Percentiles rank a stretch among this genome's conserved stretches.
Evolutionary conservation across 2,113 vertebrate genomes (phyloP).

Genomic region (Chrysemys picta): DNA sequence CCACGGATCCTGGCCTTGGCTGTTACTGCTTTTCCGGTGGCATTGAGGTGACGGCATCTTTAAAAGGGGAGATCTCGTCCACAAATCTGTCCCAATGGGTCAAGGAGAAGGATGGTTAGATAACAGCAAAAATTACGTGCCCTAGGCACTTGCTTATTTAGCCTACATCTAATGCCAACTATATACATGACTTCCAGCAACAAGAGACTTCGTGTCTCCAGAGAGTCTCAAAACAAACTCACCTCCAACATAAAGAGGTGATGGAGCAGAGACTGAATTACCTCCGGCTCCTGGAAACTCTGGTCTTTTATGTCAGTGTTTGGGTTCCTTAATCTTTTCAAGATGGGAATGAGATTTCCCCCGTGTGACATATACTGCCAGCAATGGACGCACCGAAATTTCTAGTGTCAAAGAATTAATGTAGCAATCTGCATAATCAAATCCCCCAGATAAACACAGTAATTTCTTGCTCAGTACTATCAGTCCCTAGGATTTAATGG

Average conservation of each 20-base stretch:
- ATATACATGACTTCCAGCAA: constrained; percentile 20
- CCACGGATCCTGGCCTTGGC: background rate
- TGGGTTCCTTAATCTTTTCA: constrained; percentile 45
- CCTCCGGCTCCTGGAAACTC: constrained; percentile 21
- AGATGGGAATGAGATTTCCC: constrained; percentile 34
- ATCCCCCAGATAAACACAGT: constrained; percentile 27
- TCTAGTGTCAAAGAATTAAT: constrained; percentile 46
- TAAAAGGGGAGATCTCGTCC: background rate
- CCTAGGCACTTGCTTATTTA: background rate
- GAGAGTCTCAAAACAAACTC: background rate
- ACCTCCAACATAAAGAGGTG: background rate
- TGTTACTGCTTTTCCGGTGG: background rate
- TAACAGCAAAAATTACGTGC: background rate
- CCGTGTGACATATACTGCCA: constrained; percentile 42
- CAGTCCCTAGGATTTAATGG: background rate
- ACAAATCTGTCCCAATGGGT: background rate
- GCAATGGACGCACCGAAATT: constrained; percentile 21
- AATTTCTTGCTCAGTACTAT: constrained; percentile 14
- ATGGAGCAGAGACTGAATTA: constrained; percentile 1
- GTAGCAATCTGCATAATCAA: constrained; percentile 47
- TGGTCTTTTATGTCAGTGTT: constrained; percentile 44
- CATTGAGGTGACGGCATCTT: background rate
- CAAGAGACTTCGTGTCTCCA: background rate
- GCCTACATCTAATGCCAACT: background rate
- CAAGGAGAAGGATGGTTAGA: background rate